Conservation (phyloP, 2,888 invertebrate species). For the Cryptus viduatorius region DNA sequence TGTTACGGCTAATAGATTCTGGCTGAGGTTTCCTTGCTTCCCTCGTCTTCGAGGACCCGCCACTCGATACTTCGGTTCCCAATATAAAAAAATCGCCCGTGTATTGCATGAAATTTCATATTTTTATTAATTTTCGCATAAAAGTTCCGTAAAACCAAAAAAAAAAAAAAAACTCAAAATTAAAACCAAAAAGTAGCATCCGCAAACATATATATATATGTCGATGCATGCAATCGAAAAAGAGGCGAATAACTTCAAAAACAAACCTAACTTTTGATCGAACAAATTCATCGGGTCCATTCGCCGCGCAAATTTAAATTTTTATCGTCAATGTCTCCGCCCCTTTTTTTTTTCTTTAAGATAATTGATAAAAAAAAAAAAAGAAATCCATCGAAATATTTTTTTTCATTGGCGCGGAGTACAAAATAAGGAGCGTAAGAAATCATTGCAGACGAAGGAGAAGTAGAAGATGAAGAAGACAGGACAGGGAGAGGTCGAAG, state of each 20-base stretch:
- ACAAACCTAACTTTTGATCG: no score
- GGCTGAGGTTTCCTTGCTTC: background rate
- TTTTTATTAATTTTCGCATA: no score
- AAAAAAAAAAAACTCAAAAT: no score
- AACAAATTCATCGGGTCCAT: no score
- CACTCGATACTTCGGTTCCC: background rate
- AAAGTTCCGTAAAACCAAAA: no score
- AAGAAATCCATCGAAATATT: background rate
- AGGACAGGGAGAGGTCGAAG: slow-evolving; percentile 58
- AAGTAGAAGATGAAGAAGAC: slow-evolving; percentile 26
- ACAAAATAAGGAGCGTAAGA: slow-evolving; percentile 30
- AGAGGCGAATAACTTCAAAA: no score
- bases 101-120: no score
- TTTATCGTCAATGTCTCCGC: background rate
- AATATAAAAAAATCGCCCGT: no score
- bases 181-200: no score
- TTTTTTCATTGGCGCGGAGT: background rate
- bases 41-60: background rate
- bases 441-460: slow-evolving; percentile 27
- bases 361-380: background rate
- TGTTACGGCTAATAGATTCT: slow-evolving; percentile 50
- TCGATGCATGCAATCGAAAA: no score
- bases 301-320: background rate
- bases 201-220: no score
- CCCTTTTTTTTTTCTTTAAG: slow-evolving; percentile 4